phyloP scores from a whole-genome alignment of 2,797 vertebrate genomes.

The Danio albolineatus region DNA sequence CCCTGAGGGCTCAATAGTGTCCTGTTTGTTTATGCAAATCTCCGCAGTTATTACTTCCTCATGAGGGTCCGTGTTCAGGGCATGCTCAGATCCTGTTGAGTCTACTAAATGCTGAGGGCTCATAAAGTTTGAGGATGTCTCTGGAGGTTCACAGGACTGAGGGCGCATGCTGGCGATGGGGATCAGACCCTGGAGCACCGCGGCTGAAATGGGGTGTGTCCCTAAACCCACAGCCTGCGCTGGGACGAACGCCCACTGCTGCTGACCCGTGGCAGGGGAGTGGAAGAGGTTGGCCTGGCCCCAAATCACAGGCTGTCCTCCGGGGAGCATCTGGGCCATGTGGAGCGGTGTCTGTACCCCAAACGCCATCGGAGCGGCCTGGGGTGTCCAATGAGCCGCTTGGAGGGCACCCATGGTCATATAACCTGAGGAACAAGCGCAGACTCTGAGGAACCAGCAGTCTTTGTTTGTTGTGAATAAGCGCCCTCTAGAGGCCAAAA shows the following conservation, averaged over 20 bases:
- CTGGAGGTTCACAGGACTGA: constrained; percentile 80
- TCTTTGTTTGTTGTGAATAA: too few relatives aligned
- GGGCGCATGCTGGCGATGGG: constrained; percentile 87
- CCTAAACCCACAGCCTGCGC: constrained; percentile 90
- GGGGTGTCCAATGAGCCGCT: constrained; percentile 95
- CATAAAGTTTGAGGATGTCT: constrained; percentile 83
- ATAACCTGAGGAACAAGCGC: constrained; percentile 81
- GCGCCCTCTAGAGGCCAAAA: too few relatives aligned
- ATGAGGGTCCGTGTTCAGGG: constrained; percentile 62
- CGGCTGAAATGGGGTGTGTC: constrained; percentile 87
- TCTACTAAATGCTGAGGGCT: constrained; percentile 90
- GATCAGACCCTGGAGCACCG: constrained; percentile 95
- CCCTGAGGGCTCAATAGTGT: constrained; percentile 69
- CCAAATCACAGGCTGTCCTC: constrained; percentile 95
- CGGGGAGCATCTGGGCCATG: constrained; percentile 95
- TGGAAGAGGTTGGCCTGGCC: constrained; percentile 92
- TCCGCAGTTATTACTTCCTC: constrained; percentile 54
- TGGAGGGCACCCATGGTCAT: constrained; percentile 98
- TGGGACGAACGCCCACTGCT: constrained; percentile 98
- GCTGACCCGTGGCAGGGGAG: constrained; percentile 85
- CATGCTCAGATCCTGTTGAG: constrained; percentile 70
- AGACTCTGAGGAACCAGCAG: background rate
- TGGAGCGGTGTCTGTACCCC: constrained; percentile 87
- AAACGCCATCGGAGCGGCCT: constrained; percentile 89
- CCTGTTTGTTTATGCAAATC: background rate